These are phyloP conservation scores for Conops quadrifasciatus DNA, from an alignment of 2,888 invertebrate genomes.

Conservation along the genomic window DNA sequence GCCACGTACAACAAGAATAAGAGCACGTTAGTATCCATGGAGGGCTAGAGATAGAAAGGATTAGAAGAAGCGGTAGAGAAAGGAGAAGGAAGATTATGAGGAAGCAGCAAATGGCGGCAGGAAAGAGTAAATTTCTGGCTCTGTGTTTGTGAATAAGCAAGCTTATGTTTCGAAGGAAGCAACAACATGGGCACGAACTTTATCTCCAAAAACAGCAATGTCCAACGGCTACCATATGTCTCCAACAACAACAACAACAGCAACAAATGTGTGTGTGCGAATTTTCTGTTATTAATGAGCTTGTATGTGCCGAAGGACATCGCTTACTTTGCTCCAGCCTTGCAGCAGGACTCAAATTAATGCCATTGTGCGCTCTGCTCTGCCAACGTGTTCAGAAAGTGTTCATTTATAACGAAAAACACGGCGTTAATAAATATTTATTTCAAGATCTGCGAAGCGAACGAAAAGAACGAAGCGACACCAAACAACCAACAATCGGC, in stretches of 20 bases:
- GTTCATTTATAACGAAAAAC: conserved; percentile 28
- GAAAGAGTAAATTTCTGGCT: conserved; percentile 2
- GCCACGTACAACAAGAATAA: not conserved
- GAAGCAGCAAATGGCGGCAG: not conserved
- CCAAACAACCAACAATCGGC: no score
- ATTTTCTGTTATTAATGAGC: conserved; percentile 22
- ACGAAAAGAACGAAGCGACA: conserved; percentile 1
- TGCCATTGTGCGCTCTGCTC: conserved; percentile 23
- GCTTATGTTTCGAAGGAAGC: conserved; percentile 25
- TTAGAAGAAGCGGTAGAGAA: not conserved
- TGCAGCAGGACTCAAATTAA: conserved; percentile 30
- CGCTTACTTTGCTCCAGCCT: no score
- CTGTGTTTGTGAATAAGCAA: conserved; percentile 27
- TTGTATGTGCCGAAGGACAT: conserved; percentile 30
- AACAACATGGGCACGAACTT: conserved; percentile 31
- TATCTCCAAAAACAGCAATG: conserved; percentile 28
- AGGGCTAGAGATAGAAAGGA: not conserved
- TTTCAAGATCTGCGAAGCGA: conserved; percentile 12
- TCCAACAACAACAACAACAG: conserved; percentile 14
- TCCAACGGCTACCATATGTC: conserved; percentile 25
- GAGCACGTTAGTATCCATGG: not conserved
- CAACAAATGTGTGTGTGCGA: not conserved
- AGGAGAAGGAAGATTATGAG: no score
- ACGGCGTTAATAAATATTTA: conserved; percentile 34
- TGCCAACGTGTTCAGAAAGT: conserved; percentile 27